A percentile compares a stretch with the other conserved stretches of the same genome.
These are phyloP conservation scores for Campylomormyrus numenius DNA, from an alignment of 2,113 vertebrate species.

Conservation along the genomic window DNA sequence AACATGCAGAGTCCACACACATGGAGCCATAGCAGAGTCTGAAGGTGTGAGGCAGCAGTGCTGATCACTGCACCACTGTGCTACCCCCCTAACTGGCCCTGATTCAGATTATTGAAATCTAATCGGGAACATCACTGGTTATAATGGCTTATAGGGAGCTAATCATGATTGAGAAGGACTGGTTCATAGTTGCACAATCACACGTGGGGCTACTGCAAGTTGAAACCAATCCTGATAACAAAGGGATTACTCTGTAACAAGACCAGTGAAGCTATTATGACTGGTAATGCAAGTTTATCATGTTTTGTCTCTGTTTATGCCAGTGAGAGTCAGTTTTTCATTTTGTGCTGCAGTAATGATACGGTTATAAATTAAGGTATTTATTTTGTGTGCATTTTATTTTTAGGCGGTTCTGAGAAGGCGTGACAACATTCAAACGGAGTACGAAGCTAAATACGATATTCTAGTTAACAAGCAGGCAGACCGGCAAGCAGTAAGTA, in stretches of 20 bases:
- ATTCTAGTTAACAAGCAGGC: conserved; percentile 64
- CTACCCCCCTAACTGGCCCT: neutral
- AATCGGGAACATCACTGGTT: neutral
- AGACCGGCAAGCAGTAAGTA: conserved; percentile 75
- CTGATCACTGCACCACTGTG: too few relatives aligned
- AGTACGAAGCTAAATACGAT: conserved; percentile 78
- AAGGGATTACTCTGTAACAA: neutral
- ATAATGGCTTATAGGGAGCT: neutral
- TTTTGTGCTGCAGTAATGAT: neutral
- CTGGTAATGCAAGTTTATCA: neutral
- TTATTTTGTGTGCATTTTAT: neutral
- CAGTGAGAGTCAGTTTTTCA: neutral
- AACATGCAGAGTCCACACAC: too few relatives aligned
- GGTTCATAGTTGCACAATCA: neutral
- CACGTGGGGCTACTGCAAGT: neutral
- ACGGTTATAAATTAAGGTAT: neutral
- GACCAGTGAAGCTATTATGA: neutral
- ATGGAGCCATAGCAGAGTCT: neutral
- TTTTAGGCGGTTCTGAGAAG: conserved; percentile 80
- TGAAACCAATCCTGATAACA: neutral
- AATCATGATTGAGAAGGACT: neutral
- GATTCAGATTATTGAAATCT: neutral
- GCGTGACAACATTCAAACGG: conserved; percentile 87
- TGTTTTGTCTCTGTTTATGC: neutral
- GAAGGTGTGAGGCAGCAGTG: neutral